Evolutionary conservation across 2,113 vertebrate species (phyloP).

Genomic region (Aplodontia rufa): DNA sequence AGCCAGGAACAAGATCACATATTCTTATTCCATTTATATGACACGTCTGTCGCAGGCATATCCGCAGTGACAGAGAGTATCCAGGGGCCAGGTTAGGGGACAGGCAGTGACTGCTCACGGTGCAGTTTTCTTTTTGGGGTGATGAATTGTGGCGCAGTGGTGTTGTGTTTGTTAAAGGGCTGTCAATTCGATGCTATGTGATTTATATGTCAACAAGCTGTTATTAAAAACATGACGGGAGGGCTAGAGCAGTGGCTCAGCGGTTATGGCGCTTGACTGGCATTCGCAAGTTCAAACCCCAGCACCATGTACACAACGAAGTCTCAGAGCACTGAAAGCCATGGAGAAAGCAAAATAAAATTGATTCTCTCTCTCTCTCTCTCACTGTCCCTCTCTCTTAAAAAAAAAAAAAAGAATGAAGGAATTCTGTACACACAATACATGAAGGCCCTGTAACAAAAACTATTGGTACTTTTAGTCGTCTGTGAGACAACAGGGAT

Average conservation of each 20-base stretch:
- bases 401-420: no score
- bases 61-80: neutral
- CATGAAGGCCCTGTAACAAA: neutral
- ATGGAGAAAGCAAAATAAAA: no score
- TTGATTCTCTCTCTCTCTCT: no score
- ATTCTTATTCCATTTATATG: neutral
- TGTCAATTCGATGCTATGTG: neutral
- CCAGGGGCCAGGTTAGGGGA: neutral
- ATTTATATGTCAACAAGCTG: neutral
- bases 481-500: neutral
- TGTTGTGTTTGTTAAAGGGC: neutral
- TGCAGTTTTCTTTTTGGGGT: neutral
- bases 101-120: neutral
- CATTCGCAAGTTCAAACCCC: no score
- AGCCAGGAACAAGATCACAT: neutral
- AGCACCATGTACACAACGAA: no score
- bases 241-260: neutral
- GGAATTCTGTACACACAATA: accelerated
- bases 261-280: no score
- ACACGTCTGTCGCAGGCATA: neutral
- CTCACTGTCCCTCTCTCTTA: no score
- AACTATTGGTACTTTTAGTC: neutral
- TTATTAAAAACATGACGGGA: neutral
- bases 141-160: neutral
- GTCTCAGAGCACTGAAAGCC: no score